Base-by-base conservation (phyloP, 2,797 vertebrate genomes). In the Borostomias antarcticus region DNA sequence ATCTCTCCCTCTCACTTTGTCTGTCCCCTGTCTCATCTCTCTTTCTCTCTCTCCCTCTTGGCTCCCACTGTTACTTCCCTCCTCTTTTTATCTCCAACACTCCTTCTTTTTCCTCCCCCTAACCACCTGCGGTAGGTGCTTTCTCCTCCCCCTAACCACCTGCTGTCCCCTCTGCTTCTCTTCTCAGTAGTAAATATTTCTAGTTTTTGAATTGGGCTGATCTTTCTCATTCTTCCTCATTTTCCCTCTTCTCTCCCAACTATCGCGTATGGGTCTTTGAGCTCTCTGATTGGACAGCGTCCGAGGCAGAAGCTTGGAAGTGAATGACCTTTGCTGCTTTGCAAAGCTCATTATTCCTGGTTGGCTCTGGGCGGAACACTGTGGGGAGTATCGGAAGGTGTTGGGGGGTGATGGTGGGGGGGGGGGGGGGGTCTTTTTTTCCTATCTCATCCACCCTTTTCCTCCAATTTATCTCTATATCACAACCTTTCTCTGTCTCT, bases 291-390 rank as follows among this genome's bases (percentile, higher is more conserved):
- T 82, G 76, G 75, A 66, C 66, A 52, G 66, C 35, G 68, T 67
- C 61, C 56, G 64, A 75, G 73, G 70, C 81, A 68, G 72, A n/a
- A 77, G 84, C 81, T 86, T 81, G 83, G 70, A 79, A 77, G 85
- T 79, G 78, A n/a, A 70, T 89, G 89, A 91, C 90, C 89, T 92
- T 91, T 90, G 73, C 79, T 79, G 83, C 75, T 87, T 89, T 89
- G 85, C 89, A 89, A 88, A 86, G 88, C 88, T 89, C 88, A 91
- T 90, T 88, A 90, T 89, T 89, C 85, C 82, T 86, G 77, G 71
- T 85, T 72, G 82, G 78, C 69, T 85, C 86, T 77, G 63, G 82
- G 78, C 64, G 78, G 53, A 63, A 69, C 77, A 4, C 86, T 69
- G 74, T 69, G 69, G 83, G 81, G 77, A 80, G 83, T 69, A 78